Evolutionary conservation across 1,140 invertebrate species (phyloP).

Genomic region (Rhopalosiphum maidis): DNA sequence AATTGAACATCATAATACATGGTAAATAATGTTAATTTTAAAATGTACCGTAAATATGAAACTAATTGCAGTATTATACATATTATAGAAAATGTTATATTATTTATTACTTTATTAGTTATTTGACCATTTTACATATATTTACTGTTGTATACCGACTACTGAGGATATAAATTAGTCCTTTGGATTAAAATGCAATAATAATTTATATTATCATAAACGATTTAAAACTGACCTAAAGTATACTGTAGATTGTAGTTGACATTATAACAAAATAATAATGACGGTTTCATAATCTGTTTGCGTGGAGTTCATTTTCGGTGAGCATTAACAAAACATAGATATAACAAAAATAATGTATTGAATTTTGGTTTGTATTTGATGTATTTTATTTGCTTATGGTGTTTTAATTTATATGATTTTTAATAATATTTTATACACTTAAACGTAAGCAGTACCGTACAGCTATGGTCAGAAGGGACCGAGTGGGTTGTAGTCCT

Average conservation of each 20-base stretch:
- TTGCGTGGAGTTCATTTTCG: not conserved
- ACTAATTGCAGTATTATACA: not conserved
- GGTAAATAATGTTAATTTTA: not conserved
- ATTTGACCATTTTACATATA: not conserved
- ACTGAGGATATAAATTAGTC: not conserved
- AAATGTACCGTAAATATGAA: not conserved
- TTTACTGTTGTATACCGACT: not conserved
- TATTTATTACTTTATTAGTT: constrained; percentile 14
- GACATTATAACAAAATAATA: not conserved
- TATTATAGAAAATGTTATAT: not conserved
- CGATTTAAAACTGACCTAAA: not conserved
- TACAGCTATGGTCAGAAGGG: no score
- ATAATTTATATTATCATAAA: constrained; percentile 12
- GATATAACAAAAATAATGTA: not conserved
- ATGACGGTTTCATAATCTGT: not conserved
- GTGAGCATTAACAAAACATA: not conserved
- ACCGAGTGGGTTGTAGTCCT: no score
- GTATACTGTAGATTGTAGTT: not conserved
- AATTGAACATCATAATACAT: not conserved
- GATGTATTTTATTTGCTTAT: not conserved
- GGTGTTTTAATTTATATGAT: not conserved
- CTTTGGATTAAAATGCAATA: not conserved
- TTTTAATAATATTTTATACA: not conserved
- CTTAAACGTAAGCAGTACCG: not conserved
- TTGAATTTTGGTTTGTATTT: not conserved